phyloP scores from a whole-genome alignment of 2,797 vertebrate species.

The Mionectes olivaceus region DNA sequence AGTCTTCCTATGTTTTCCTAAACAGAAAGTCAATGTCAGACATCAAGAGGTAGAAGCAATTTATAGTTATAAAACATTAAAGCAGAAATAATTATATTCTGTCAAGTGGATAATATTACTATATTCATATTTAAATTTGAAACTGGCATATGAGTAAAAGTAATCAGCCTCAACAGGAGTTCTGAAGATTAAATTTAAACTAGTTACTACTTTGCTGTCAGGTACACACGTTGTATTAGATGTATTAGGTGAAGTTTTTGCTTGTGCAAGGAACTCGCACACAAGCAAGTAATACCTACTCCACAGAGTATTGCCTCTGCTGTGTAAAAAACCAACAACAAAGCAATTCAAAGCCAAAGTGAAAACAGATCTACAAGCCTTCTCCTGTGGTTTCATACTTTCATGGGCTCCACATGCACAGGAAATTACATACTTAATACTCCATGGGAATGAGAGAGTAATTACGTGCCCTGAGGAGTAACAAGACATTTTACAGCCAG shows the following conservation, averaged over 20 bases:
- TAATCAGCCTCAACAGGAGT: neutral
- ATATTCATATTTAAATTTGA: neutral
- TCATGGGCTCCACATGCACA: neutral
- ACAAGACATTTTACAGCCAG: neutral
- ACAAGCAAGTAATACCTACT: neutral
- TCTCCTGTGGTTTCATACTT: neutral
- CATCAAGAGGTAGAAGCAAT: neutral
- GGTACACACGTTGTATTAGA: neutral
- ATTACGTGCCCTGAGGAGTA: neutral
- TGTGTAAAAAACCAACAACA: neutral
- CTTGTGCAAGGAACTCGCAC: neutral
- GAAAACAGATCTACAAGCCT: neutral
- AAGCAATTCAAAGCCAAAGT: neutral
- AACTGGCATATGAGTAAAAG: neutral
- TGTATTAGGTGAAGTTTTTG: neutral
- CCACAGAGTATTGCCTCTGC: neutral
- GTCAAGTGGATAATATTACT: neutral
- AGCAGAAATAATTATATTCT: neutral
- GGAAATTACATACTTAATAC: neutral
- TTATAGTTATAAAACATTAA: neutral
- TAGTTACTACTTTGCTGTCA: neutral
- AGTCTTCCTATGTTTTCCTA: constrained; percentile 96
- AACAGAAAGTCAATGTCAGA: constrained; percentile 24
- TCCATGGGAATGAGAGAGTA: fast-evolving
- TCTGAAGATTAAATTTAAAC: neutral